Evolutionary conservation across 2,113 vertebrate species (phyloP), one percentile per base, ranked within the genome.

Genomic region (Pithys albifrons): DNA sequence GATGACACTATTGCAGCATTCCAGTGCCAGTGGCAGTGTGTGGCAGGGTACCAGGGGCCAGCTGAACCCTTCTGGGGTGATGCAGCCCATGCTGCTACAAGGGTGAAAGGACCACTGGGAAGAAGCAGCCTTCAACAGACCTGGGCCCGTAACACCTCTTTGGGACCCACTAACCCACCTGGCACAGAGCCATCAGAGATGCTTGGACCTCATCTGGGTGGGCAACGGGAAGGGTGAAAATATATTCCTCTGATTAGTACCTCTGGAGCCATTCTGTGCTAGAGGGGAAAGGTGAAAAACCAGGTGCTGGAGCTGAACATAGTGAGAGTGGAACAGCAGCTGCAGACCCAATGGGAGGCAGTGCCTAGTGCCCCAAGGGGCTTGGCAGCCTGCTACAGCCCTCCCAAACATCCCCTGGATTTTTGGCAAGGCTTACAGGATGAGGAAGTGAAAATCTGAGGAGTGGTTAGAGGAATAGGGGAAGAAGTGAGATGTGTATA

Each of bases 41-140:
- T 10, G 58, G 33, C 59, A 22, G 39, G 27, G 16, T 17, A 2
- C 6, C 10, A 11, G 23, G 29, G 24, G 14, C 12, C 0, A 0
- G 20, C 23, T 1, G 0, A 41, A n/a, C 43, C 27, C 19, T 67
- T 33, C 35, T 33, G 16, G 35, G 17, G 14, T 2, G 8, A 29
- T 13, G 6, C 20, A 85, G 48, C 33, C 33, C 4, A 0, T 39
- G 33, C 19, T 4, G 6, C 33, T 6, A 31, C 6, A 3, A 20
- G 24, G 16, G 7, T 45, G 82, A 88, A 78, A 51, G n/a, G 14
- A 45, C 7, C 11, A 4, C 31, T 2, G 9, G n/a, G 39, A 59
- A 41, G 31, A 74, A 49, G 57, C n/a, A 85, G 29, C 37, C 57
- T 66, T 41, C 2, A 2, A 29, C 37, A 79, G 72, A 22, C 19